Base-by-base conservation (phyloP, 2,113 vertebrate genomes). In the Geococcyx californianus region DNA sequence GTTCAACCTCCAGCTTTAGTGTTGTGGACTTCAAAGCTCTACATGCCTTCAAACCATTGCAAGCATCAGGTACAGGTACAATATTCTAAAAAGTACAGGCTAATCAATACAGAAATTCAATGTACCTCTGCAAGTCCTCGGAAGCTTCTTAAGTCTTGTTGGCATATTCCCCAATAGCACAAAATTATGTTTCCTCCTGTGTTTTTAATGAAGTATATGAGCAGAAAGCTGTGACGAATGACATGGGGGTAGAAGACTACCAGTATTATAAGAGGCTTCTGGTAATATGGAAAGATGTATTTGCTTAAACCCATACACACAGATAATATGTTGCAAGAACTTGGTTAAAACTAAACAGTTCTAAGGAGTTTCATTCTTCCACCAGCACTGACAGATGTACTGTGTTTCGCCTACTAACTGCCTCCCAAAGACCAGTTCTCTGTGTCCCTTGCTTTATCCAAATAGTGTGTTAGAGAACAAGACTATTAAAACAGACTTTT, bases 1-100 rank as follows among this genome's bases (percentile, higher is more conserved):
- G 51, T 80, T 95, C 62, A 87, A 90, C 45, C n/a, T 73, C 84
- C 84, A 66, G 33, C 38, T 66, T 87, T 79, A 95, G 21, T 34
- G 9, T 28, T 87, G 49, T 33, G 28, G 36, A 33, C 26, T 90
- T 93, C 25, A 85, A 96, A 94, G 42, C 28, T 81, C 55, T 51
- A n/a, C 28, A 19, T 33, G 33, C 13, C 83, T 88, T 90, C 34
- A 91, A 90, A 88, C 31, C 16, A 44, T 10, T 86, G 54, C 67
- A 81, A 95, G 72, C 56, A 91, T 75, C 26, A 51, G 28, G 52
- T 58, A 55, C 9, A 58, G 24, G 13, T 66, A 79, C 18, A 58
- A 66, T 26, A 67, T 73, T 38, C 8, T 76, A 66, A 58, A 87
- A 92, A 74, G 34, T 36, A 66, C 4, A 67, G 29, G 31, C 33